phyloP scores from a whole-genome alignment of 92 coral and sea anemone species.

The Phenganax stokvisi region DNA sequence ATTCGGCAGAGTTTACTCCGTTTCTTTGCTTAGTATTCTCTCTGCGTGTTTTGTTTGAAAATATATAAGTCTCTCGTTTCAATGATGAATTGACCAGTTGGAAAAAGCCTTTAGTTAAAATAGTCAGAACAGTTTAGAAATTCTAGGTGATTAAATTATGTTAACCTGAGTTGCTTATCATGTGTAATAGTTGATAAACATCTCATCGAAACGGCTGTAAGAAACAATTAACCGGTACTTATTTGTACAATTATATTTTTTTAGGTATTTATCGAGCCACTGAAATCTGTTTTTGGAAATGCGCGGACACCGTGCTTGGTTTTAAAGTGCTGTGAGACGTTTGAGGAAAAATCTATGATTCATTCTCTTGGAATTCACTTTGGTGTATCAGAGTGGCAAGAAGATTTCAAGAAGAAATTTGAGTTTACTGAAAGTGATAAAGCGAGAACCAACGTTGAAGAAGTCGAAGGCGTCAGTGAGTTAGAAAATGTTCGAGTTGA shows the following conservation, averaged over 20 bases:
- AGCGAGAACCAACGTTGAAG: slow-evolving; percentile 20
- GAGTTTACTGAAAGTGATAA: neutral
- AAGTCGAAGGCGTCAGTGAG: neutral
- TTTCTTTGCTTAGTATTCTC: too few relatives aligned
- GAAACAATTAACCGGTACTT: neutral
- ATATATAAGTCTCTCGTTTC: too few relatives aligned
- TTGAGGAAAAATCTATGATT: slow-evolving; percentile 57
- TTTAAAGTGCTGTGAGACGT: slow-evolving; percentile 56
- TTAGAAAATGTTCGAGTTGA: slow-evolving; percentile 6
- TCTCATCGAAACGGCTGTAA: too few relatives aligned
- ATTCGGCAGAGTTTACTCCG: too few relatives aligned
- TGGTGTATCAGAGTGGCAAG: slow-evolving; percentile 69
- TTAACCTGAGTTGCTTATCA: neutral
- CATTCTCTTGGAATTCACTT: slow-evolving; percentile 70
- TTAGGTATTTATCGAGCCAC: slow-evolving; percentile 75
- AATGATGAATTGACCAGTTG: too few relatives aligned
- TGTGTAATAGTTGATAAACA: neutral
- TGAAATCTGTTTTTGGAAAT: slow-evolving; percentile 62
- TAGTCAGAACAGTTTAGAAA: too few relatives aligned
- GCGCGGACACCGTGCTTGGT: slow-evolving; percentile 55
- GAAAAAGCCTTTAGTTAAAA: too few relatives aligned
- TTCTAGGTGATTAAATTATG: too few relatives aligned
- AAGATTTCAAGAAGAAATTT: slow-evolving; percentile 55
- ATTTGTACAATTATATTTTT: neutral
- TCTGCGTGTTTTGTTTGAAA: too few relatives aligned